These are phyloP conservation scores for Rhagoletis zephyria DNA, from an alignment of 1,140 invertebrate genomes.

Conservation along the genomic window DNA sequence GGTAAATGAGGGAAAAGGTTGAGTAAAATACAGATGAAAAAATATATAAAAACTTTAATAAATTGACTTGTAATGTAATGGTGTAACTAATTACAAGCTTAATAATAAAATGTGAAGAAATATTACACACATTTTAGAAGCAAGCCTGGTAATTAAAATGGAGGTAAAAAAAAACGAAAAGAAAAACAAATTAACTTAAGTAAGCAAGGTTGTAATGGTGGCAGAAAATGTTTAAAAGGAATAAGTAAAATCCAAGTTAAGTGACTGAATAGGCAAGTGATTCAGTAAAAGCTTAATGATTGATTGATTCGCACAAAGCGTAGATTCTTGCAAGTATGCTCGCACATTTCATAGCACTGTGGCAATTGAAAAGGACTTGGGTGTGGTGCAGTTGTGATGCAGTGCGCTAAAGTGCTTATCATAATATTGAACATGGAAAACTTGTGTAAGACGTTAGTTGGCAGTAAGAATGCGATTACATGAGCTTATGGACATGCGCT, in stretches of 20 bases:
- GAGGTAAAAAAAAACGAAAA: background rate
- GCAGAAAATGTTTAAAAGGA: background rate
- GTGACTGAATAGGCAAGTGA: background rate
- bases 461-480: background rate
- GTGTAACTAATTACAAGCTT: background rate
- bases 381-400: too few species aligned
- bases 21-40: too few species aligned
- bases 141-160: background rate
- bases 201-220: too few species aligned
- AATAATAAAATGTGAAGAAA: background rate
- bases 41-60: too few species aligned
- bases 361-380: too few species aligned
- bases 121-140: too few species aligned
- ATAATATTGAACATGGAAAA: background rate
- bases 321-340: background rate
- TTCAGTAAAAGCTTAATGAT: background rate
- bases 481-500: background rate
- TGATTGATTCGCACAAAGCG: background rate
- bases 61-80: background rate
- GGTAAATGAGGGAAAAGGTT: too few species aligned
- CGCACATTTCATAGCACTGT: too few species aligned
- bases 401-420: background rate
- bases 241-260: background rate
- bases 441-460: background rate
- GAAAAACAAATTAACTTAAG: background rate